Conservation (phyloP, 1,140 invertebrate species). For the Drosophila parabipectinata region DNA sequence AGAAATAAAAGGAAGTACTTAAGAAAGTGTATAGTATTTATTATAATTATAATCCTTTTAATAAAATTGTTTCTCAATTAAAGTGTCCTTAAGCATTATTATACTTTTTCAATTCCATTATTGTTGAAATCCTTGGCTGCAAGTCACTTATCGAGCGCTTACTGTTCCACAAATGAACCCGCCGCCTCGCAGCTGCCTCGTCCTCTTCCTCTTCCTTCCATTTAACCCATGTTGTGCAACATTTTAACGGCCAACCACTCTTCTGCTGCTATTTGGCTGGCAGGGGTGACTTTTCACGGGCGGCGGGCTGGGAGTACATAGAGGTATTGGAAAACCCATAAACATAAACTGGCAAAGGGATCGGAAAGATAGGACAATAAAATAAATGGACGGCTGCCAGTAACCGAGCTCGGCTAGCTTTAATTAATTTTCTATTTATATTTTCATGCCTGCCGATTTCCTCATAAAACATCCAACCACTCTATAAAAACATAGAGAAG, state of each 20-base stretch:
- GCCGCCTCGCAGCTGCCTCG: conserved; percentile 31
- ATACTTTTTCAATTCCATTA: not conserved
- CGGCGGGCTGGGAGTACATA: not conserved
- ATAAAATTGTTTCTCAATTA: not conserved
- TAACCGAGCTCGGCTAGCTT: conserved; percentile 14
- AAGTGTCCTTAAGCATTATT: not conserved
- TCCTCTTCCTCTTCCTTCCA: conserved; percentile 3
- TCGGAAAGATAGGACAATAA: conserved; percentile 46
- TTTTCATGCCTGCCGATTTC: conserved; percentile 35
- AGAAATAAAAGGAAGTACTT: too few relatives aligned
- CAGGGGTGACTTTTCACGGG: conserved; percentile 44
- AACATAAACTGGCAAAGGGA: conserved; percentile 10
- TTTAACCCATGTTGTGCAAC: conserved; percentile 53
- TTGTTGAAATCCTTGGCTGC: too few relatives aligned
- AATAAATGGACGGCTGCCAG: conserved; percentile 45
- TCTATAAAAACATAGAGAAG: too few relatives aligned
- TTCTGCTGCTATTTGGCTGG: not conserved
- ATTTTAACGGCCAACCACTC: conserved; percentile 44
- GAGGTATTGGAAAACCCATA: conserved; percentile 20
- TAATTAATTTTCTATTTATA: conserved; percentile 49
- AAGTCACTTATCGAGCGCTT: conserved; percentile 5
- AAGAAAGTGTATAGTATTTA: too few relatives aligned
- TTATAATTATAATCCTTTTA: not conserved
- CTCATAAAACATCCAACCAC: not conserved
- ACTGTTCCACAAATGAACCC: conserved; percentile 21